Base-by-base conservation (phyloP, 2,113 vertebrate species). In the Atrichornis clamosus region DNA sequence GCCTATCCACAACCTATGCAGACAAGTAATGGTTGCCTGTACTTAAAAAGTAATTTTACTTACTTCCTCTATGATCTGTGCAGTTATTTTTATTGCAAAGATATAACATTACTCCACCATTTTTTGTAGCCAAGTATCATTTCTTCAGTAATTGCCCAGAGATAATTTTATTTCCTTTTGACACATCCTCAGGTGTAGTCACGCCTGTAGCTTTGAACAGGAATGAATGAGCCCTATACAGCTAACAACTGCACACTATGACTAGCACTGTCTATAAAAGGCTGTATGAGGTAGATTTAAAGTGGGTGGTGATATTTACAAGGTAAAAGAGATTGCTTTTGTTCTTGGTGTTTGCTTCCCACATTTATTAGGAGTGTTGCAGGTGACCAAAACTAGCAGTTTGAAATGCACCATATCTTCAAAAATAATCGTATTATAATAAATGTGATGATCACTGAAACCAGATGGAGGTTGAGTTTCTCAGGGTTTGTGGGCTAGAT, bases 31-130 rank as follows among this genome's bases (percentile, higher is more conserved):
- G 32, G 22, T 10, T 65, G 59, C 46, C 59, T 80, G 23, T 78
- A 91, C 22, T 26, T 41, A 23, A 41, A 41, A 41, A 41, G 13
- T 41, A 41, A 41, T 41, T 41, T 41, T 78, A 90, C 24, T 26
- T 41, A 23, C 33, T 81, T 90, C 44, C 33, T 46, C 22, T 70
- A 24, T 55, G 27, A 28, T 88, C 90, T 91, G 6, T 55, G 8
- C 27, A 90, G 62, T 89, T 86, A 86, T 49, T 87, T 95, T 91
- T 67, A 93, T 49, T 94, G 72, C 27, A 87, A 79, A 69, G 58
- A 85, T 50, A 17, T 63, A 95, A 88, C 11, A 60, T 15, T 80
- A 77, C 7, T 47, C 41, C 41, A 50, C 11, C 15, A 20, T 39
- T 69, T 76, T 37, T 42, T 84, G 26, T 49, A 91, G 35, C 32